These are phyloP conservation scores for Phymanthus crucifer DNA, from an alignment of 92 coral and sea anemone genomes.

Conservation along the genomic window DNA sequence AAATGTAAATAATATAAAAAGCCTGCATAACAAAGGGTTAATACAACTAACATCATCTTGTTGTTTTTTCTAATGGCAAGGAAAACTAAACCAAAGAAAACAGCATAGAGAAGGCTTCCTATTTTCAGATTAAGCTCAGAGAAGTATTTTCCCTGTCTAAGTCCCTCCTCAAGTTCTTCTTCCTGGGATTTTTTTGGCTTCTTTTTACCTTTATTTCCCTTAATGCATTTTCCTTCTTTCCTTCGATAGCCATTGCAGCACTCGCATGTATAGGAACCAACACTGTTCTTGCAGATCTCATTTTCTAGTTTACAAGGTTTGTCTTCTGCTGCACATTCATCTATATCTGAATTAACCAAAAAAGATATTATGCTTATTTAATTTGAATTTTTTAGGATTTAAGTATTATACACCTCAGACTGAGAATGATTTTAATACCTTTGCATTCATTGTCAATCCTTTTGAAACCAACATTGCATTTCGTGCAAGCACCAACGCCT, in stretches of 20 bases:
- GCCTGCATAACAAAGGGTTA: constrained; percentile 61
- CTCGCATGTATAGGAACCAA: constrained; percentile 82
- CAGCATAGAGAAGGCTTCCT: constrained; percentile 82
- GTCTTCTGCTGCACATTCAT: constrained; percentile 68
- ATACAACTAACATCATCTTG: constrained; percentile 43
- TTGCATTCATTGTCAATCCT: constrained; percentile 79
- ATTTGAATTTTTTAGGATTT: background rate
- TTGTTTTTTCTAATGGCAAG: constrained; percentile 72
- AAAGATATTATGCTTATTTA: background rate
- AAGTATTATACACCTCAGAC: no score
- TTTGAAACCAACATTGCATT: constrained; percentile 83
- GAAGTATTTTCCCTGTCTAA: constrained; percentile 64
- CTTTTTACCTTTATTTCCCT: constrained; percentile 75
- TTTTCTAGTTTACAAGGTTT: constrained; percentile 66
- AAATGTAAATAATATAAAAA: constrained; percentile 63
- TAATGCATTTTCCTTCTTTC: constrained; percentile 77
- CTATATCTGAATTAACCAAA: constrained; percentile 57
- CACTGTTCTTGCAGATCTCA: constrained; percentile 71
- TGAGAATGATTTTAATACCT: constrained; percentile 62
- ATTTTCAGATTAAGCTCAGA: constrained; percentile 67
- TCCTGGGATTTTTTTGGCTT: constrained; percentile 56
- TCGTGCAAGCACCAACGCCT: constrained; percentile 74
- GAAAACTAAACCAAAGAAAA: constrained; percentile 76
- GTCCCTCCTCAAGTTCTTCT: constrained; percentile 67
- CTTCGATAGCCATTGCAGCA: constrained; percentile 78